Evolutionary conservation across 2,113 vertebrate genomes (phyloP).

Genomic region (Amblyornis subalaris): DNA sequence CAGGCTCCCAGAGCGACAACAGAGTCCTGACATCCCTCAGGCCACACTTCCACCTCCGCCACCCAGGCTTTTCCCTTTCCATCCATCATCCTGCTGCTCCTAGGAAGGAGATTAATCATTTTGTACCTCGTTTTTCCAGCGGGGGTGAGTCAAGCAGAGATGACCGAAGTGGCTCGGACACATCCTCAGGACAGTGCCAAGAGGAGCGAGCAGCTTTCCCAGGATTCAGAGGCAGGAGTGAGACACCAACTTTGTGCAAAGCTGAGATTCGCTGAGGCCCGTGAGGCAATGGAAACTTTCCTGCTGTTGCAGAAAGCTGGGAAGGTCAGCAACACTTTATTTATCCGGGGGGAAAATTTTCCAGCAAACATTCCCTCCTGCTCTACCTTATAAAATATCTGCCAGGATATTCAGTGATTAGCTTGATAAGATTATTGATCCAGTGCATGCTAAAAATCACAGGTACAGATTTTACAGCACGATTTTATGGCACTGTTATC

Average conservation of each 20-base stretch:
- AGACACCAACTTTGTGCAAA: neutral
- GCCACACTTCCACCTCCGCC: neutral
- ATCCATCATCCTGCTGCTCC: neutral
- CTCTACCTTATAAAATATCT: neutral
- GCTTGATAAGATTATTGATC: neutral
- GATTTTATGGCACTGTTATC: neutral
- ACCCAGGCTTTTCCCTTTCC: neutral
- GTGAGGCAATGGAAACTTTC: neutral
- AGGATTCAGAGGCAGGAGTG: neutral
- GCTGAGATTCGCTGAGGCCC: neutral
- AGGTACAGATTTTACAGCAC: neutral
- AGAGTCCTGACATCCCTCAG: neutral
- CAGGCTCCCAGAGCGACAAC: neutral
- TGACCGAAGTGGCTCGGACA: slow-evolving; percentile 30
- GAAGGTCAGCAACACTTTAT: neutral
- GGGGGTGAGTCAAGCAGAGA: neutral
- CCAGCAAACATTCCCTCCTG: neutral
- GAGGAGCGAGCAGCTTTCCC: neutral
- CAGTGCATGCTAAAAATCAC: neutral
- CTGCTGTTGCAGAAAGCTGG: neutral
- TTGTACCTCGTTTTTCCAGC: slow-evolving; percentile 11
- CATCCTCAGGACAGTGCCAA: slow-evolving; percentile 6
- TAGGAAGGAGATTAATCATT: slow-evolving; percentile 8
- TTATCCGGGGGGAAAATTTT: neutral
- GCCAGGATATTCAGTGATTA: neutral